Evolutionary conservation across 2,113 vertebrate genomes (phyloP).

Genomic region (human): GRCh38 chr12:68044501-68045000

Average conservation of each 20-base stretch:
- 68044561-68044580: not conserved
- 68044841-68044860: not conserved
- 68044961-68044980: not conserved
- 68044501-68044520: too few relatives aligned
- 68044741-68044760: not conserved
- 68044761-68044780: not conserved
- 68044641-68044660: not conserved
- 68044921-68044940: not conserved
- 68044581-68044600: not conserved
- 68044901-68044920: not conserved
- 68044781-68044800: not conserved
- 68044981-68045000: not conserved
- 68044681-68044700: not conserved
- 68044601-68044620: not conserved
- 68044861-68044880: not conserved
- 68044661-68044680: not conserved
- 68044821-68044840: not conserved
- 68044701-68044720: not conserved
- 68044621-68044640: not conserved
- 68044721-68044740: not conserved
- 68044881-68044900: not conserved
- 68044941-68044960: not conserved
- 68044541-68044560: too few relatives aligned
- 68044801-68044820: not conserved
- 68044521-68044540: too few relatives aligned